These are phyloP conservation scores for Herpetotheres cachinnans DNA, from an alignment of 2,113 vertebrate species.

Conservation along the genomic window DNA sequence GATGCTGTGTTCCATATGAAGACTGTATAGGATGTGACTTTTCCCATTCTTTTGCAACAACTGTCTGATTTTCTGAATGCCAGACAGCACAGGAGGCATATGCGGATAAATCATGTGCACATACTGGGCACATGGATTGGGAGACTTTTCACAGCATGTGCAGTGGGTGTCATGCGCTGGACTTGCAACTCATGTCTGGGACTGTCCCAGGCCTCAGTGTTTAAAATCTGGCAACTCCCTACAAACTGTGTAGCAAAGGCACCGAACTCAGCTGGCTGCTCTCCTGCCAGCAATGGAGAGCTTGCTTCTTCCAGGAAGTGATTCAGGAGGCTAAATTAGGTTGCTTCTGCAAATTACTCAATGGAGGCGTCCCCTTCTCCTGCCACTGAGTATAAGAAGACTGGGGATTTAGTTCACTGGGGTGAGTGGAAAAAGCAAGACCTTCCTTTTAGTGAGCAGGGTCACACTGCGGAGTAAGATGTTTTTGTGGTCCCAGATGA, in stretches of 20 bases:
- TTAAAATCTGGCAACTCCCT: background rate
- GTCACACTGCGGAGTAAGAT: background rate
- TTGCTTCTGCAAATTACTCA: background rate
- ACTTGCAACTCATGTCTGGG: background rate
- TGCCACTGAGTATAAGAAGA: background rate
- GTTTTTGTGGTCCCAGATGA: background rate
- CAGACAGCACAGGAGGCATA: rapidly evolving
- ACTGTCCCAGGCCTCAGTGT: background rate
- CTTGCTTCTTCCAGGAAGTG: background rate
- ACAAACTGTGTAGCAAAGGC: rapidly evolving
- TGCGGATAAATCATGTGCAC: background rate
- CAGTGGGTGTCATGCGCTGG: rapidly evolving
- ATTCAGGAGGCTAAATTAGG: background rate
- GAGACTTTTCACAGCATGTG: background rate
- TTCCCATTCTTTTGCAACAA: background rate
- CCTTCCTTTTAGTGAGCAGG: background rate
- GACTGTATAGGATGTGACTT: background rate
- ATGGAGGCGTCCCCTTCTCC: background rate
- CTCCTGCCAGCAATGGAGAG: background rate
- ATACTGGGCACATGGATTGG: background rate
- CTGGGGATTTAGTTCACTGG: background rate
- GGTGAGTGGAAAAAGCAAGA: background rate
- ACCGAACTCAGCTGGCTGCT: background rate
- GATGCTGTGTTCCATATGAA: background rate
- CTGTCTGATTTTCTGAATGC: background rate